A percentile compares a stretch with the other conserved stretches of the same genome.
Conservation (phyloP, 2,797 vertebrate species). For the Dermochelys coriacea region DNA sequence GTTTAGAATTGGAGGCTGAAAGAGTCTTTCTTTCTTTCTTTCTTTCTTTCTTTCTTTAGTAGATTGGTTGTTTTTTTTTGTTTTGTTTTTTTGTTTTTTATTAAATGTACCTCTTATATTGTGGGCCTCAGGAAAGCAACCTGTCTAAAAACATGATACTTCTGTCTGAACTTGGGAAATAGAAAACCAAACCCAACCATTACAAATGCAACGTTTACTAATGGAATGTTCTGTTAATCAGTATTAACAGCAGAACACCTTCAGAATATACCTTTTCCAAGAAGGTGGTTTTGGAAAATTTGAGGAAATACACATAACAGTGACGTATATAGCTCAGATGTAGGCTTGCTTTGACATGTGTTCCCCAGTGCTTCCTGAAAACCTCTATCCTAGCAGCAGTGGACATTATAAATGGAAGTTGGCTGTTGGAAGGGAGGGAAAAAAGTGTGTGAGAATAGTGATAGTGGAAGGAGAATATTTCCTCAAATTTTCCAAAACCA, state of each 20-base stretch:
- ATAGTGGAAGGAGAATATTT: constrained; percentile 46
- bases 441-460: not conserved
- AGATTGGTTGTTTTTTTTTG: not conserved
- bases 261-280: constrained; percentile 10
- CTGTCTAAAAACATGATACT: not conserved
- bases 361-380: constrained; percentile 19
- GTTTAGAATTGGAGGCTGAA: not conserved
- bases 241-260: not conserved
- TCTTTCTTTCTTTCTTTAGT: not conserved
- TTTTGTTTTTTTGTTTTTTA: not conserved
- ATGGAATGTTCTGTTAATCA: constrained; percentile 15
- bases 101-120: not conserved
- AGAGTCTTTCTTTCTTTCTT: not conserved
- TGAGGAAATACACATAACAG: constrained; percentile 12
- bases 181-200: not conserved
- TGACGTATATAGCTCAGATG: not conserved
- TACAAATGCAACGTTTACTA: constrained; percentile 31
- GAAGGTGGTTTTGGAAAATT: not conserved
- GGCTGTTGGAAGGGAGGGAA: not conserved
- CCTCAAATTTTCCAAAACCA: constrained; percentile 3
- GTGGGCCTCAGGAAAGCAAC: not conserved
- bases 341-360: constrained; percentile 22
- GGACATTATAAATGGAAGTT: not conserved
- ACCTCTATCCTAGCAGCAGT: constrained; percentile 8
- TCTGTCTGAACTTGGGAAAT: not conserved